phyloP scores from a whole-genome alignment of 2,797 vertebrate genomes.

The Schizopygopsis pylzovi region DNA sequence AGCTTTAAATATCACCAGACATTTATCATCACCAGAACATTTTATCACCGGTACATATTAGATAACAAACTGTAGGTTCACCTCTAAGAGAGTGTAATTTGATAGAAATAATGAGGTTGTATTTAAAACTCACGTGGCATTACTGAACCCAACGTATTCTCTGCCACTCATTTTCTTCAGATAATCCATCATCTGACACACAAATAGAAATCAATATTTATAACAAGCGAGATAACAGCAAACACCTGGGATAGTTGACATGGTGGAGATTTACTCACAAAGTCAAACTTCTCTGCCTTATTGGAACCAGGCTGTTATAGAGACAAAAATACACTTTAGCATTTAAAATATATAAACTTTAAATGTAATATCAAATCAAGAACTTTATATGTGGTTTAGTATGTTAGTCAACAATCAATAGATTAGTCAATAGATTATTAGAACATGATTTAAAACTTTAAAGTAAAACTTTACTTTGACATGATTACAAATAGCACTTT shows the following conservation, averaged over 20 bases:
- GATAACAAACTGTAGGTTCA: background rate
- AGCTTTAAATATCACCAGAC: constrained; percentile 71
- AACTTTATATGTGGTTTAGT: background rate
- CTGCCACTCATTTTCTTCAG: constrained; percentile 85
- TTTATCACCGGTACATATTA: background rate
- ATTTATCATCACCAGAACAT: background rate
- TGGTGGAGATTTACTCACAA: constrained; percentile 77
- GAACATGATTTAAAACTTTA: background rate
- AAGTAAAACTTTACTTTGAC: background rate
- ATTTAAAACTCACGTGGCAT: constrained; percentile 84
- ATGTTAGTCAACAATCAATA: background rate
- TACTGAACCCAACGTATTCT: constrained; percentile 91
- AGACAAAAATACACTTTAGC: constrained; percentile 8
- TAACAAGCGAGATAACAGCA: background rate
- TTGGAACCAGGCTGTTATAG: constrained; percentile 82
- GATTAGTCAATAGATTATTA: background rate
- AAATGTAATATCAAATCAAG: background rate
- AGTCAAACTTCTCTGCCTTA: constrained; percentile 90
- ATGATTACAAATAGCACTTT: too few relatives aligned
- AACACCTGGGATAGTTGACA: background rate
- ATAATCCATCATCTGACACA: constrained; percentile 85
- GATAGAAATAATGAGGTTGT: background rate
- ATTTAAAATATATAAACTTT: background rate
- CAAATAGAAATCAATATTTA: background rate
- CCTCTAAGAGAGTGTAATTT: background rate